A percentile compares a stretch with the other conserved stretches of the same genome.
phyloP scores from a whole-genome alignment of 2,888 invertebrate species.

The Trisateles emortualis region DNA sequence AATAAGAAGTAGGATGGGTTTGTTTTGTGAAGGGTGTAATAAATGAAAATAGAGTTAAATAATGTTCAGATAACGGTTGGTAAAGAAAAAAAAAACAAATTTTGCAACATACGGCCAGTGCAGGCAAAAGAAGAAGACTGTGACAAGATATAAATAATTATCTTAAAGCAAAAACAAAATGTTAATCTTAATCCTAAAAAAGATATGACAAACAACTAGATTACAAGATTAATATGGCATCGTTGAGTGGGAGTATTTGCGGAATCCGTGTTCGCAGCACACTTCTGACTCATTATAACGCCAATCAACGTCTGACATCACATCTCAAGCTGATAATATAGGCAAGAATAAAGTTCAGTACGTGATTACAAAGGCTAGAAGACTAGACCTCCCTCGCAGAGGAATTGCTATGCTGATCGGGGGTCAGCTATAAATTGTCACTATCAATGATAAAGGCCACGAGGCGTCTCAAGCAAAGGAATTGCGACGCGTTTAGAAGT shows the following conservation, averaged over 20 bases:
- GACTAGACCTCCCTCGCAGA: too few relatives aligned
- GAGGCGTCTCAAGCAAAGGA: constrained; percentile 13
- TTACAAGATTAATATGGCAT: constrained; percentile 40
- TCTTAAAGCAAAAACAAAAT: constrained; percentile 14
- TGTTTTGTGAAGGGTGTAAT: too few relatives aligned
- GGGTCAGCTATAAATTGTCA: not conserved
- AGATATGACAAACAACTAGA: constrained; percentile 33
- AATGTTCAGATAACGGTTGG: too few relatives aligned
- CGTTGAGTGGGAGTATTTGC: constrained; percentile 46
- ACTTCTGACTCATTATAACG: constrained; percentile 44
- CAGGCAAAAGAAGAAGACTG: too few relatives aligned
- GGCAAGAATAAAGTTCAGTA: constrained; percentile 28
- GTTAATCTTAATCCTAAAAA: constrained; percentile 31
- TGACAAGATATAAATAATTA: too few relatives aligned
- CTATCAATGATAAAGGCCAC: not conserved
- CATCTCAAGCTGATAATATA: constrained; percentile 25
- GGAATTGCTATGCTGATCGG: not conserved
- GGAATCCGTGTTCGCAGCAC: constrained; percentile 28
- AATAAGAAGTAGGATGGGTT: too few relatives aligned
- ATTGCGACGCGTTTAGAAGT: not conserved
- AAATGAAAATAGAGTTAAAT: too few relatives aligned
- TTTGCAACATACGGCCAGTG: too few relatives aligned
- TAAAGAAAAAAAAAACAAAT: too few relatives aligned
- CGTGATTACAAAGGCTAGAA: constrained; percentile 33
- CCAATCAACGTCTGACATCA: constrained; percentile 39